Base-by-base conservation (phyloP, 2,797 vertebrate genomes). In the Fistularia tabacaria region DNA sequence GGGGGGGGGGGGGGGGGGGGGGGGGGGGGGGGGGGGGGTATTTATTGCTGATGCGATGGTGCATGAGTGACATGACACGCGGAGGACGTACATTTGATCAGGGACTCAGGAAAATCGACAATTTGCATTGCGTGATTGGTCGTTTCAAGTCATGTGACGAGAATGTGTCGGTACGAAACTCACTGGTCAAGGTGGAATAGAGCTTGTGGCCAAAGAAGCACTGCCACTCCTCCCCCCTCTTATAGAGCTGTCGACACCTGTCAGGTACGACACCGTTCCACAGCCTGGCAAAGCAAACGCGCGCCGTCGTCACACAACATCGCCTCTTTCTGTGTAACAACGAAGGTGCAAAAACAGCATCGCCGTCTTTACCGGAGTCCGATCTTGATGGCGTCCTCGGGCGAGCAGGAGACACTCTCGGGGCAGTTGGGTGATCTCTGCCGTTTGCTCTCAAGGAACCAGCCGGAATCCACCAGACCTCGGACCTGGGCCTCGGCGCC, bases 181-280 rank as follows among this genome's bases (percentile, higher is more conserved):
- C 76, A 93, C 93, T 86, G 63, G 83, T 92, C 83, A 94, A 74
- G 38, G 89, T 89, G 36, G 91, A 83, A 72, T 91, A 93, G 3
- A 92, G 76, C 71, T 84, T 92, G 76, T 91, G 87, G 54, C 92
- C 92, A 67, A 92, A 93, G 78, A 93, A 92, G 76, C 93, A 94
- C 66, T 91, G 90, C 93, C 92, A 93, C 57, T 93, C 92, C 66
- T 94, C 91, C 44, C 89, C 92, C 79, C 68, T 85, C 70, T 86
- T 91, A 72, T 88, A 90, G 55, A 92, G 89, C 74, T 90, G 90
- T 43, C 79, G 88, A 59, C 93, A 93, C 54, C 88, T 83, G 11
- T 93, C 90, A 37, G 92, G 93, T 45, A 93, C 89, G 41, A 88
- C 78, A 6, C 92, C 91, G 12, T 90, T 93, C 93, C 93, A 94